Evolutionary conservation across 2,113 vertebrate species (phyloP).

Genomic region (Daboia siamensis): DNA sequence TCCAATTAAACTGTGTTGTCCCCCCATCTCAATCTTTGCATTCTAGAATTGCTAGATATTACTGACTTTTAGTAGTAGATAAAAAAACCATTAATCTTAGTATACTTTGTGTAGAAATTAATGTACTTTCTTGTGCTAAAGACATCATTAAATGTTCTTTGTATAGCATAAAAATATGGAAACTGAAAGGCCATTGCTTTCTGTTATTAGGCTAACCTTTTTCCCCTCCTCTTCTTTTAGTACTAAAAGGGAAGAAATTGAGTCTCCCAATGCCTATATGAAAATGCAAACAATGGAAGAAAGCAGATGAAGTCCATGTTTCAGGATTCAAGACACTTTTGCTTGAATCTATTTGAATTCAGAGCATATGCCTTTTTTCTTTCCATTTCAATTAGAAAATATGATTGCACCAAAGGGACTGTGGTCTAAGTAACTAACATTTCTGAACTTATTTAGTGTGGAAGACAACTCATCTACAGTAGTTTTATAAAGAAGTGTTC

Average conservation of each 20-base stretch:
- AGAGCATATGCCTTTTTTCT: neutral
- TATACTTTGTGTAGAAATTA: neutral
- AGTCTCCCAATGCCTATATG: constrained; percentile 80
- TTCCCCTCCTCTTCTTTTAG: constrained; percentile 48
- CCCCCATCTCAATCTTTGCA: neutral
- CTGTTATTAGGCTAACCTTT: neutral
- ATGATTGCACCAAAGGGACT: neutral
- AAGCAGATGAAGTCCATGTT: neutral
- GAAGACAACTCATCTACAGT: neutral
- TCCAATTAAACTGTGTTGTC: neutral
- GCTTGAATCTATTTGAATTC: neutral
- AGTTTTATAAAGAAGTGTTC: constrained; percentile 33
- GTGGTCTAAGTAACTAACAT: neutral
- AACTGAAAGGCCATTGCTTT: neutral
- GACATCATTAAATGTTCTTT: neutral
- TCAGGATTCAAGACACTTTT: constrained; percentile 18
- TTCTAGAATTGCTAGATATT: neutral
- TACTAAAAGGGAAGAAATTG: constrained; percentile 79
- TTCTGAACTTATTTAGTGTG: neutral
- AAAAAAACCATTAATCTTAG: neutral
- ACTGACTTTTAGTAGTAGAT: neutral
- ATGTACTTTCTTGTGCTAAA: neutral
- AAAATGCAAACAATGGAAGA: neutral
- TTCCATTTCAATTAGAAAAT: neutral
- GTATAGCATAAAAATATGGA: neutral